phyloP scores from a whole-genome alignment of 2,888 invertebrate species.

The Pantelozetes paolii region DNA sequence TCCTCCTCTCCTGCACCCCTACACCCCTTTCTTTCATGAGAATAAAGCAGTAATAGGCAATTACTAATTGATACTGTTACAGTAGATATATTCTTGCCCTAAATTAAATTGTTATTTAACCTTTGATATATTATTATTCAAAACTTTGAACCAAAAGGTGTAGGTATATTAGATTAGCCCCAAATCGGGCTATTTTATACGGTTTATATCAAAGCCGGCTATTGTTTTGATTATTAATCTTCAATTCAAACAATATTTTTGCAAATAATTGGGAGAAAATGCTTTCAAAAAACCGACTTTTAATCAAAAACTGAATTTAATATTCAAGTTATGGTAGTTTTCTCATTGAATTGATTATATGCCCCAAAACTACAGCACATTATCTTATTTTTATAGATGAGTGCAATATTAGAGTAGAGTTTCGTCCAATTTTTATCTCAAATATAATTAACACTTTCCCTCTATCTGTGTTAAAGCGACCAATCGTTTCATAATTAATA shows the following conservation, averaged over 20 bases:
- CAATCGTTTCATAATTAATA: too few relatives aligned
- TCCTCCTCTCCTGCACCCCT: too few relatives aligned
- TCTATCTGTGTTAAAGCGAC: too few relatives aligned
- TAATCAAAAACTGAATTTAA: neutral
- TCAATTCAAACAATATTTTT: neutral
- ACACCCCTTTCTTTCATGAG: neutral
- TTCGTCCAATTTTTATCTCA: too few relatives aligned
- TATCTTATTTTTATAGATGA: too few relatives aligned
- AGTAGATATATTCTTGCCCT: neutral
- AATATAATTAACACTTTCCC: too few relatives aligned
- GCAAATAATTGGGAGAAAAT: neutral
- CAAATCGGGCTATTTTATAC: neutral
- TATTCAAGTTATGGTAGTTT: neutral
- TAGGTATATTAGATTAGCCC: neutral
- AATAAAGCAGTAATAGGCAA: neutral
- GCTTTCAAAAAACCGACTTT: neutral
- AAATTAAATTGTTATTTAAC: neutral
- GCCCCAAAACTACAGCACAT: too few relatives aligned
- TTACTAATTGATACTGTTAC: neutral
- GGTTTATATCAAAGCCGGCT: neutral
- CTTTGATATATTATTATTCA: neutral
- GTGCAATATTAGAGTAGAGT: too few relatives aligned
- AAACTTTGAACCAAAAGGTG: neutral
- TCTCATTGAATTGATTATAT: too few relatives aligned
- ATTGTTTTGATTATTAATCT: slow-evolving; percentile 9